Conservation (phyloP, 2,888 invertebrate species). For the Plemyria rubiginata region DNA sequence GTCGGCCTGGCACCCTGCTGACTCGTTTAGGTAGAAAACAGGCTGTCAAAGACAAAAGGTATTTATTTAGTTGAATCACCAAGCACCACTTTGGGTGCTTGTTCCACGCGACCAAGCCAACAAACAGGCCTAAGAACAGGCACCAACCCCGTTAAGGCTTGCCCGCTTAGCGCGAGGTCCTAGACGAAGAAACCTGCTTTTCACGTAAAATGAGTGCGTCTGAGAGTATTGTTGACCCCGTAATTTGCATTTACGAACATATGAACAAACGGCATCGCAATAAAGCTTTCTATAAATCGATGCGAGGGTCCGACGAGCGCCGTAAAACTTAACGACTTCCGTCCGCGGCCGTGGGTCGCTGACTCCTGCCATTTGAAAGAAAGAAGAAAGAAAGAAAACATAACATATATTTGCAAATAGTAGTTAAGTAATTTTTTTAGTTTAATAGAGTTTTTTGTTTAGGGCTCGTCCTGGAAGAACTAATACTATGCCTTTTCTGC, state of each 20-base stretch:
- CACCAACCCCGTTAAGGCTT: no score
- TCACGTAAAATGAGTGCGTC: not conserved
- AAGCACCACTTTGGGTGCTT: no score
- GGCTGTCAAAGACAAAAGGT: no score
- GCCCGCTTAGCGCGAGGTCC: constrained; percentile 40
- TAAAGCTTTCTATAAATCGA: constrained; percentile 66
- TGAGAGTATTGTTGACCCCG: constrained; percentile 50
- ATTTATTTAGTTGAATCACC: no score
- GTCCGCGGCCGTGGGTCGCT: constrained; percentile 42
- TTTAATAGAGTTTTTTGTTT: no score
- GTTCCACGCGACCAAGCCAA: no score
- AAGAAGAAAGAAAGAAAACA: no score
- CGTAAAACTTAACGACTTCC: constrained; percentile 69
- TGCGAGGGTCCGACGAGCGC: constrained; percentile 53
- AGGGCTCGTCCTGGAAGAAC: no score
- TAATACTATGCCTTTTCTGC: no score
- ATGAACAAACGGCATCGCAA: constrained; percentile 46
- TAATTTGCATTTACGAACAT: constrained; percentile 50
- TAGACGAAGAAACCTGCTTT: constrained; percentile 23
- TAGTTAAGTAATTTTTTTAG: no score
- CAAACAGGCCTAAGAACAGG: no score
- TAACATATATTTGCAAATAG: no score
- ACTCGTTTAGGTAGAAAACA: constrained; percentile 1
- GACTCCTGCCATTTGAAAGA: constrained; percentile 36
- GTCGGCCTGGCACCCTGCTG: constrained; percentile 30